Evolutionary conservation across 2,888 invertebrate species (phyloP).

Genomic region (Lingula anatina): DNA sequence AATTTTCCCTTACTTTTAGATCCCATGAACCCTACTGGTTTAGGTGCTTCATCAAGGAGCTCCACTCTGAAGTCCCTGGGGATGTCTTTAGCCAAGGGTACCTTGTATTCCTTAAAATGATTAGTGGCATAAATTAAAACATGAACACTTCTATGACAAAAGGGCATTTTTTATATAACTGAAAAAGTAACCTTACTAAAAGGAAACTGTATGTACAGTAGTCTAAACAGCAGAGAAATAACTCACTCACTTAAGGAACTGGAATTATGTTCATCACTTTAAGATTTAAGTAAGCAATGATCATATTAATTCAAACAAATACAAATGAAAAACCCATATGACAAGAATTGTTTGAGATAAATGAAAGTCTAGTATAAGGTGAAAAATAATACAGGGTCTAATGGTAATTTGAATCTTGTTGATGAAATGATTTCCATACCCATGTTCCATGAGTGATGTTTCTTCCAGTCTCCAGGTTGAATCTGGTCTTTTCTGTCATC

Average conservation of each 20-base stretch:
- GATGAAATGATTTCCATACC: conserved; percentile 44
- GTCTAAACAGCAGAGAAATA: too few relatives aligned
- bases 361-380: too few relatives aligned
- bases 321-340: too few relatives aligned
- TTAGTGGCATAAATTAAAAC: background rate
- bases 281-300: too few relatives aligned
- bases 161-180: background rate
- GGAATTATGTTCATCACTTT: too few relatives aligned
- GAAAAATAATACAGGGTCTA: background rate
- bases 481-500: conserved; percentile 68
- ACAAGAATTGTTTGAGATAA: too few relatives aligned
- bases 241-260: too few relatives aligned
- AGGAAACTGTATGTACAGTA: too few relatives aligned
- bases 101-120: conserved; percentile 13
- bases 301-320: too few relatives aligned
- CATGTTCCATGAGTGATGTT: conserved; percentile 73
- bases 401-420: background rate
- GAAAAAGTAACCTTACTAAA: too few relatives aligned
- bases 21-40: conserved; percentile 13
- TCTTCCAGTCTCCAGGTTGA: conserved; percentile 62
- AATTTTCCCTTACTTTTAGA: conserved; percentile 14
- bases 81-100: conserved; percentile 15
- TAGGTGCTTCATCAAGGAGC: conserved; percentile 14
- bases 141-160: background rate
- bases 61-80: conserved; percentile 15